These are phyloP conservation scores for Tenthredo scrophulariae DNA, from an alignment of 2,888 invertebrate genomes.

Conservation along the genomic window DNA sequence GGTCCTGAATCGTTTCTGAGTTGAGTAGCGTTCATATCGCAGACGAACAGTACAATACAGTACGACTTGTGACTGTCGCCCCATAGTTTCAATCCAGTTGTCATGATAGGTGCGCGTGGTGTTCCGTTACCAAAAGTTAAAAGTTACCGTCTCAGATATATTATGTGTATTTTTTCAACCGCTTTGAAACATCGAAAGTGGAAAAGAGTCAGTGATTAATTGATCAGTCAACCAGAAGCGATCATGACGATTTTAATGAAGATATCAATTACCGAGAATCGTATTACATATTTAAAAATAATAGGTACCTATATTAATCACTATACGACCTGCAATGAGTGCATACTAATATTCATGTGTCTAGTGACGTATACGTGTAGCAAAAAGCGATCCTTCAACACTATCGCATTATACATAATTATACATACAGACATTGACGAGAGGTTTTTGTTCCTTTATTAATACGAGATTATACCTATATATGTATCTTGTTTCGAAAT, in stretches of 20 bases:
- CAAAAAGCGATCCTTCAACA: neutral
- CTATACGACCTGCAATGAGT: neutral
- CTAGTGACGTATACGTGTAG: neutral
- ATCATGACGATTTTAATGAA: conserved; percentile 69
- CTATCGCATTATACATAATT: neutral
- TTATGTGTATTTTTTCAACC: neutral
- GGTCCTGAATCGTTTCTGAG: neutral
- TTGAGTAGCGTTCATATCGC: neutral
- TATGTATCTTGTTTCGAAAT: neutral
- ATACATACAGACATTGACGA: neutral
- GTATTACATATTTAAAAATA: conserved; percentile 63
- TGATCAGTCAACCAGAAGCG: neutral
- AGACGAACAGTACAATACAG: neutral
- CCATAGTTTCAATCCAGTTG: neutral
- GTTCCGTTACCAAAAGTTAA: neutral
- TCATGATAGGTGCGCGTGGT: conserved; percentile 31
- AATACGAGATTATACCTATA: neutral
- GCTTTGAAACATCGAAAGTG: conserved; percentile 3
- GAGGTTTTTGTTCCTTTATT: neutral
- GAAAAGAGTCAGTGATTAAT: neutral
- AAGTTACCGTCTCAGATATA: neutral
- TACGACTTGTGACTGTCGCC: conserved; percentile 8
- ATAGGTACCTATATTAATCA: neutral
- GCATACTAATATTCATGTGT: neutral
- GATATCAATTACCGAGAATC: conserved; percentile 62